Percentiles rank a stretch among this genome's conserved stretches.
Evolutionary conservation across 2,888 invertebrate genomes (phyloP).

Genomic region (Aspidiotus rigidus): DNA sequence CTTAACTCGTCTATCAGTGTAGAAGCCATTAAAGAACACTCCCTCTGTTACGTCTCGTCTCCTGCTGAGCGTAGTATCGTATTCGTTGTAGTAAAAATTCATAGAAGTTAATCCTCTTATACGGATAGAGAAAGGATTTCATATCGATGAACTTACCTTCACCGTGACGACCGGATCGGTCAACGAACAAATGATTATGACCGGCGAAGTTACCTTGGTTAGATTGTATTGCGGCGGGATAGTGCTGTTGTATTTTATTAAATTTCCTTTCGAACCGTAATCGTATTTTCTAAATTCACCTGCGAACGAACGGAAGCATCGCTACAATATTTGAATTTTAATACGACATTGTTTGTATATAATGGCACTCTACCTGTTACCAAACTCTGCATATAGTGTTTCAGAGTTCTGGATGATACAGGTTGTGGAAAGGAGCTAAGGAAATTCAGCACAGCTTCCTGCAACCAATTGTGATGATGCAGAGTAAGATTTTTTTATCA

Average conservation of each 20-base stretch:
- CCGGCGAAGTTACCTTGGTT: conserved; percentile 30
- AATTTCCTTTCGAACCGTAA: conserved; percentile 33
- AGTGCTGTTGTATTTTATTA: conserved; percentile 32
- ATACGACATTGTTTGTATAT: background rate
- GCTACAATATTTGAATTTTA: background rate
- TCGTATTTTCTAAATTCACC: conserved; percentile 36
- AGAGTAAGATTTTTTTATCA: too few relatives aligned
- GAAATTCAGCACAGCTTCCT: conserved; percentile 34
- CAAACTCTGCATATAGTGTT: conserved; percentile 35
- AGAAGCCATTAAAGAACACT: too few relatives aligned
- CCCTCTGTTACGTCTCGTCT: too few relatives aligned
- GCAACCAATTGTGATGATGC: too few relatives aligned
- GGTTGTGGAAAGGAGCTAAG: conserved; percentile 36
- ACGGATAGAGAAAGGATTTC: background rate
- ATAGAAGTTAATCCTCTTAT: too few relatives aligned
- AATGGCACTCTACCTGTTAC: conserved; percentile 28
- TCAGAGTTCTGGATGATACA: conserved; percentile 35
- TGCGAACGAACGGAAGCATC: conserved; percentile 1
- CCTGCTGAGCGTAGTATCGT: too few relatives aligned
- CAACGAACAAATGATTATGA: conserved; percentile 30
- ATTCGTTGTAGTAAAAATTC: too few relatives aligned
- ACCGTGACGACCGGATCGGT: conserved; percentile 31
- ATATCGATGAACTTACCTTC: conserved; percentile 21
- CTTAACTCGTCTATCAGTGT: too few relatives aligned
- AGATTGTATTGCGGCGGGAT: conserved; percentile 35